Evolutionary conservation across 2,888 invertebrate genomes (phyloP).

Genomic region (Sceliomorpha sp.): DNA sequence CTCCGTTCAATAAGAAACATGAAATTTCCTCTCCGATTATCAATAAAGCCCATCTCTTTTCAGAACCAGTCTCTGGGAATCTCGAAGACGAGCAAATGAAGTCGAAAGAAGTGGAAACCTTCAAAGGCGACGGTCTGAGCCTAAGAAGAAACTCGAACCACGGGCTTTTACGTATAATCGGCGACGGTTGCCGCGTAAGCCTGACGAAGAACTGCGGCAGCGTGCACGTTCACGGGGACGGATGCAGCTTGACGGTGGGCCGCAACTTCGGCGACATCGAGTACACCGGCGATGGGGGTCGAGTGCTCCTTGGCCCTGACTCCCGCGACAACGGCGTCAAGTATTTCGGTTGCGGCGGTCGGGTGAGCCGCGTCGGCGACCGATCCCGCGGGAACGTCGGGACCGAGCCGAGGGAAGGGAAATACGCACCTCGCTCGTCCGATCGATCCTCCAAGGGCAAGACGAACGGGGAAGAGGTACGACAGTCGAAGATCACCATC

Average conservation of each 20-base stretch:
- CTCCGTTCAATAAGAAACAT: too few relatives aligned
- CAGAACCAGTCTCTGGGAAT: too few relatives aligned
- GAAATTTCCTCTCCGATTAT: too few relatives aligned
- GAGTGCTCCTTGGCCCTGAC: conserved; percentile 63
- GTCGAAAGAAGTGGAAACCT: conserved; percentile 36
- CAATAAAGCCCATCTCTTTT: too few relatives aligned
- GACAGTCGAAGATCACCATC: too few relatives aligned
- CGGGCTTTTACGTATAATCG: conserved; percentile 62
- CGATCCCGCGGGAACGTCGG: not conserved
- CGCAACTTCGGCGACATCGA: conserved; percentile 68
- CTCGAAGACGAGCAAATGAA: conserved; percentile 8
- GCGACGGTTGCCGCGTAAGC: conserved; percentile 70
- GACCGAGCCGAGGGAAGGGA: too few relatives aligned
- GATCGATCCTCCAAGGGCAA: too few relatives aligned
- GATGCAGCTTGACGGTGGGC: conserved; percentile 65
- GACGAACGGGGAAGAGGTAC: too few relatives aligned
- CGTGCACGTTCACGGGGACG: conserved; percentile 71
- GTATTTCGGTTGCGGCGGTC: conserved; percentile 69
- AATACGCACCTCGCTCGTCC: too few relatives aligned
- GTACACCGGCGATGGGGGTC: conserved; percentile 72
- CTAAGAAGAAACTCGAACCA: conserved; percentile 64
- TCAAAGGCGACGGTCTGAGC: conserved; percentile 67
- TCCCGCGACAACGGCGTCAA: conserved; percentile 58
- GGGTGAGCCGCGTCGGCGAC: conserved; percentile 11
- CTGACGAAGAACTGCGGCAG: conserved; percentile 65